These are phyloP conservation scores for Drosophila nigricruria DNA, from an alignment of 2,888 invertebrate genomes.

Conservation along the genomic window DNA sequence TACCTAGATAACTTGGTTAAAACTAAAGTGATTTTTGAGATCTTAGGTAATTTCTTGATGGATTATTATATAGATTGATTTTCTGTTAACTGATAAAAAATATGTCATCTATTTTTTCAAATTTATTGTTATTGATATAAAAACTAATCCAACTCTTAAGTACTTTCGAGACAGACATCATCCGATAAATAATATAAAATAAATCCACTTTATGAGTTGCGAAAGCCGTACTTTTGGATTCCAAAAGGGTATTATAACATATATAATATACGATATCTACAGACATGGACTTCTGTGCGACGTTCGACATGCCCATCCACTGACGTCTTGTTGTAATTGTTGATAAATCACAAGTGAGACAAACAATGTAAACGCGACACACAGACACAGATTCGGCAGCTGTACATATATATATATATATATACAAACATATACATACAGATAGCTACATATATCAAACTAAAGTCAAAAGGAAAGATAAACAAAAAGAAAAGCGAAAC, in stretches of 20 bases:
- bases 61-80: too few species aligned
- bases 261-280: background rate
- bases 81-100: too few species aligned
- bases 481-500: constrained; percentile 20
- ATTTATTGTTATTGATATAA: background rate
- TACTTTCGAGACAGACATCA: too few species aligned
- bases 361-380: constrained; percentile 52
- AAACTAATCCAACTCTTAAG: background rate
- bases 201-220: background rate
- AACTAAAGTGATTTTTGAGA: too few species aligned
- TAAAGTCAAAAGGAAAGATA: constrained; percentile 12
- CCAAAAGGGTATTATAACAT: background rate
- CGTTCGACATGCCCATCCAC: background rate
- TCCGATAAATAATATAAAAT: too few species aligned
- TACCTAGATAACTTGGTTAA: too few species aligned
- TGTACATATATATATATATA: background rate
- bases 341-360: constrained; percentile 9
- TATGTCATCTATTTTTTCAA: too few species aligned
- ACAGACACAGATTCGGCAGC: constrained; percentile 46
- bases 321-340: constrained; percentile 10
- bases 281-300: background rate
- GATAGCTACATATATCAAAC: background rate
- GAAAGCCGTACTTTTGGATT: background rate
- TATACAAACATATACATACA: background rate
- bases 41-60: too few species aligned